These are phyloP conservation scores for Sceloporus undulatus DNA, from an alignment of 2,113 vertebrate species.

Conservation along the genomic window DNA sequence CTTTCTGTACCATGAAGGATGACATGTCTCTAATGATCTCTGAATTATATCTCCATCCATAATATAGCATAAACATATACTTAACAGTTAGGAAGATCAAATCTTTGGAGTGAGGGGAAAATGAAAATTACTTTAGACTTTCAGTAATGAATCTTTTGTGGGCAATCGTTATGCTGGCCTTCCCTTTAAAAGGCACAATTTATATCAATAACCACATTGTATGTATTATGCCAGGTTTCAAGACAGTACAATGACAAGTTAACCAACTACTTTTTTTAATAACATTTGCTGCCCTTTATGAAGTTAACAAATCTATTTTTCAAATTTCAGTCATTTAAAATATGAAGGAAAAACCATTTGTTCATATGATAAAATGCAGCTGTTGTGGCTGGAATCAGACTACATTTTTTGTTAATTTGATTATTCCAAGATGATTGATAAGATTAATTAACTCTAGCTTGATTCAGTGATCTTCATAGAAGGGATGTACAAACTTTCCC, in stretches of 20 bases:
- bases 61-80: conserved; percentile 47
- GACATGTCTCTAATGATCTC: conserved; percentile 8
- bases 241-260: conserved; percentile 79
- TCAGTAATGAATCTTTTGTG: conserved; percentile 73
- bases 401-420: conserved; percentile 78
- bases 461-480: conserved; percentile 75
- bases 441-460: conserved; percentile 78
- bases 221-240: conserved; percentile 67
- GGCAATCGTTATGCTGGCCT: conserved; percentile 67
- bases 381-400: conserved; percentile 71
- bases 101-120: conserved; percentile 42
- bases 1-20: conserved; percentile 50
- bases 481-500: conserved; percentile 66
- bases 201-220: conserved; percentile 73
- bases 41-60: conserved; percentile 60
- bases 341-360: conserved; percentile 75
- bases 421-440: conserved; percentile 79
- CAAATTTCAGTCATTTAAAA: conserved; percentile 80
- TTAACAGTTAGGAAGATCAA: conserved; percentile 62
- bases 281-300: conserved; percentile 80
- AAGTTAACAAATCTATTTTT: conserved; percentile 82
- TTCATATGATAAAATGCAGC: conserved; percentile 77
- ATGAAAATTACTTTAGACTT: conserved; percentile 68
- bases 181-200: conserved; percentile 68
- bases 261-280: conserved; percentile 77